Base-by-base conservation (phyloP, 2,888 invertebrate genomes). In the Zaprionus bogoriensis region DNA sequence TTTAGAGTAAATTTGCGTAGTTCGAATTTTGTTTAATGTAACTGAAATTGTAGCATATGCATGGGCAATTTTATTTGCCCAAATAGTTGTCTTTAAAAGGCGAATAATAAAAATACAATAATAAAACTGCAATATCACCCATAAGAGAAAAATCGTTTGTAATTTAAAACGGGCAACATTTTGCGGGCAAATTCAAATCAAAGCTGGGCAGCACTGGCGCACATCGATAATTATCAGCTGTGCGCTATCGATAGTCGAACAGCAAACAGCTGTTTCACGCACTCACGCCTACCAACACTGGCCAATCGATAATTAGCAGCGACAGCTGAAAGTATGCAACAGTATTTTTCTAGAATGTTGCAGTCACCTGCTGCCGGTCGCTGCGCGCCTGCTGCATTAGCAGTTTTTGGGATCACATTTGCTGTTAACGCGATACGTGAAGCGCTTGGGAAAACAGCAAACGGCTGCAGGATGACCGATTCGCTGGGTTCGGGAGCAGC, bases 301-400 rank as follows among this genome's bases (percentile, higher is more conserved):
- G n/a, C 3, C 17, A 7, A 3, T 9, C 32, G 32, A 36, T 36
- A 17, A 17, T 17, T 10, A 30, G 46, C 44, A 36, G 3, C 17
- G 32, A 36, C 32, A n/a, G 44, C 48, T 41, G 9, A 57, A 67
- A 53, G 53, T 53, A 68, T 68, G 57, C 68, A 1, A 6, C 27
- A 46, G 2, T 22, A 19, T 12, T 42, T n/a, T 52, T 25, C n/a
- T 1, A 0, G 17, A 20, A 6, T 14, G 12, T 10, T 28, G 6
- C 32, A 38, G 36, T 27, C 4, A 23, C 59, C 30, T 61, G n/a
- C 67, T 61, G 38, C 7, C 0, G n/a, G 51, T 25, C 60, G 10
- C 22, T 67, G 59, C 27, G 30, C 46, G 67, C 66, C 67, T 67
- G 67, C 36, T 66, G 36, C 22, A 6, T 46, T 41, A 59, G 48